Evolutionary conservation across 2,113 vertebrate genomes (phyloP).

Genomic region (Callopanchax toddi): DNA sequence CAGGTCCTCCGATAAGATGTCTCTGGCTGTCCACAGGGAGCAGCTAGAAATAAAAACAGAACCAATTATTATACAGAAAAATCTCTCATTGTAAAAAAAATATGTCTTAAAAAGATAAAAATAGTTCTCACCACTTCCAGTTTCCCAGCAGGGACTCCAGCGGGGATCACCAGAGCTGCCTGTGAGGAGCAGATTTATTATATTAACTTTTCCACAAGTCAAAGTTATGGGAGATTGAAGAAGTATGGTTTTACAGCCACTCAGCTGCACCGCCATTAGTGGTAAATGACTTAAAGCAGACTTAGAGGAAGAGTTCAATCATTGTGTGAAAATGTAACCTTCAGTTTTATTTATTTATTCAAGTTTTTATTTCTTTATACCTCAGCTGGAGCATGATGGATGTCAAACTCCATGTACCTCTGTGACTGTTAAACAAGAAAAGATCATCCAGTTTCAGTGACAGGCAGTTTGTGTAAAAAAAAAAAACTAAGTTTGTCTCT

Average conservation of each 20-base stretch:
- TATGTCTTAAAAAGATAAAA: not conserved
- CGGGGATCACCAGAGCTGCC: conserved; percentile 47
- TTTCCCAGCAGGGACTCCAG: conserved; percentile 30
- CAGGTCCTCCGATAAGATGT: conserved; percentile 28
- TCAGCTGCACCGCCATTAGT: conserved; percentile 6
- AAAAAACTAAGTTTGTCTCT: too few relatives aligned
- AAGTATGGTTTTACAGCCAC: not conserved
- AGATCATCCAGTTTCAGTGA: conserved; percentile 1
- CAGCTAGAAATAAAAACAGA: conserved; percentile 41
- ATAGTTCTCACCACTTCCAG: conserved; percentile 55
- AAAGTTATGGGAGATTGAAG: not conserved
- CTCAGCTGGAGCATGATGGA: conserved; percentile 54
- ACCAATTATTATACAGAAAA: not conserved
- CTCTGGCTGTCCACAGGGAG: conserved; percentile 51
- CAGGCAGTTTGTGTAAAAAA: not conserved
- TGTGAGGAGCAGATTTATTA: conserved; percentile 16
- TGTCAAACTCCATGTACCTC: conserved; percentile 59
- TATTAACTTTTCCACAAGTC: not conserved
- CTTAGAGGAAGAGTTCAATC: not conserved
- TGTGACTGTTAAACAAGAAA: conserved; percentile 28
- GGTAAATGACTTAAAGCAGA: conserved; percentile 21
- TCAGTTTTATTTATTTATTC: conserved; percentile 1
- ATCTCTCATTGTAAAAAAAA: not conserved
- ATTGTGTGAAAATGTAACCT: conserved; percentile 2
- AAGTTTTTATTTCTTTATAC: conserved; percentile 28